A percentile compares a stretch with the other conserved stretches of the same genome.
Conservation (phyloP, 1,140 invertebrate species). For the Aphelinus atriplicis region DNA sequence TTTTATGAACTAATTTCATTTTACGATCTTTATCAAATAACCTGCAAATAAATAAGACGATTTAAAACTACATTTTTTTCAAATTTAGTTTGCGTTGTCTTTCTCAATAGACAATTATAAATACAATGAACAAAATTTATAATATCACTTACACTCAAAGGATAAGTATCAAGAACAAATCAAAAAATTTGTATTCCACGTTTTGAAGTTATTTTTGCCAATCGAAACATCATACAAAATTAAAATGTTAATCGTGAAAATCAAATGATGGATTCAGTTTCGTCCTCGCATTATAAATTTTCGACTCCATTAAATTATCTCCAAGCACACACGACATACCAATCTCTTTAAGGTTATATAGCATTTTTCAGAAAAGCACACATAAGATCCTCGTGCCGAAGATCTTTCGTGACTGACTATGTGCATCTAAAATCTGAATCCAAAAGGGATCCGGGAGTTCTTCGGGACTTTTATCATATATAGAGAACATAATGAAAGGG, state of each 20-base stretch:
- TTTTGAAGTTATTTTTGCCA: slow-evolving; percentile 5
- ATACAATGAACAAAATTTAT: no score
- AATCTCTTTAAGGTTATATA: slow-evolving; percentile 19
- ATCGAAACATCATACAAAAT: background rate
- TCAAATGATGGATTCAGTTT: background rate
- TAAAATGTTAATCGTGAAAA: background rate
- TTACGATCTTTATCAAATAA: slow-evolving; percentile 42
- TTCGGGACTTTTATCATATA: no score
- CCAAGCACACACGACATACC: background rate
- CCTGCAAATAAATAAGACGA: slow-evolving; percentile 1
- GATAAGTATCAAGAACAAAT: background rate
- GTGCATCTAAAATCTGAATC: no score
- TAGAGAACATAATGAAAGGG: no score
- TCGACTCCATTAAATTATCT: background rate
- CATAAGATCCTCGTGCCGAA: no score
- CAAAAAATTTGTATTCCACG: background rate
- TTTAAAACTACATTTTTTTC: background rate
- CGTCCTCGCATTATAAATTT: background rate
- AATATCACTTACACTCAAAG: slow-evolving; percentile 8
- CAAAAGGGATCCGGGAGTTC: no score
- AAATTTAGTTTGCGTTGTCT: no score
- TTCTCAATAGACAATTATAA: no score
- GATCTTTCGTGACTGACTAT: no score
- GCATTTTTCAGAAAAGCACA: background rate
- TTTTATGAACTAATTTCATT: slow-evolving; percentile 80